These are phyloP conservation scores for Notoglanidium macrostoma DNA, from an alignment of 2,797 vertebrate species.

Conservation along the genomic window DNA sequence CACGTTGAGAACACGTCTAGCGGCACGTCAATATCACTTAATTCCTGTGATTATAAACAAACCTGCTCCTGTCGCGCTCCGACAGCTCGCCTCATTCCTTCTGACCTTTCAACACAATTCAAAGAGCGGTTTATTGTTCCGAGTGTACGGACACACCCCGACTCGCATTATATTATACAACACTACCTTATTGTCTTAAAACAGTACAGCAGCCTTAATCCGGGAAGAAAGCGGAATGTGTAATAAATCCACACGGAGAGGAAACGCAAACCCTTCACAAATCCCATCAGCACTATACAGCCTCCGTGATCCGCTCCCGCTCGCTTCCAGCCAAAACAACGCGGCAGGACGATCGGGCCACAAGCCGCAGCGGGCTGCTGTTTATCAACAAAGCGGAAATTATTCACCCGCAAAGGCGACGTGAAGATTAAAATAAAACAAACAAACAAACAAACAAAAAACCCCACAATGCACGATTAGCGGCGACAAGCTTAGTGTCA, in stretches of 20 bases:
- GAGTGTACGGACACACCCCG: neutral
- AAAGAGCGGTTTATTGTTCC: conserved; percentile 19
- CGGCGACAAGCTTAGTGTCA: neutral
- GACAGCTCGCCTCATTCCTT: conserved; percentile 8
- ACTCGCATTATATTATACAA: neutral
- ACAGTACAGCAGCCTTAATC: conserved; percentile 31
- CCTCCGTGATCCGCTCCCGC: neutral
- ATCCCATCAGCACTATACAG: neutral
- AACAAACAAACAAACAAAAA: neutral
- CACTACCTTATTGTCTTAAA: neutral
- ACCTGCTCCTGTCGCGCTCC: neutral
- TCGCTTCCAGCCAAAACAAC: neutral
- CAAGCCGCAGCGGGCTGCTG: neutral
- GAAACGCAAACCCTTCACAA: neutral
- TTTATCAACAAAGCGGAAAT: neutral
- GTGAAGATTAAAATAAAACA: conserved; percentile 50
- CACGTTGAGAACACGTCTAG: conserved; percentile 61
- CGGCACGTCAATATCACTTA: conserved; percentile 47
- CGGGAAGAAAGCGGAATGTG: conserved; percentile 20
- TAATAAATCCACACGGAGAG: neutral
- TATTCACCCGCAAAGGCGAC: conserved; percentile 32
- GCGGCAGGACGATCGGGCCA: neutral
- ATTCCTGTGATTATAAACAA: conserved; percentile 52
- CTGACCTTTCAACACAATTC: conserved; percentile 37
- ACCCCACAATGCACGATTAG: too few relatives aligned